These are phyloP conservation scores for Orussus abietinus DNA, from an alignment of 1,140 invertebrate genomes.

Conservation along the genomic window DNA sequence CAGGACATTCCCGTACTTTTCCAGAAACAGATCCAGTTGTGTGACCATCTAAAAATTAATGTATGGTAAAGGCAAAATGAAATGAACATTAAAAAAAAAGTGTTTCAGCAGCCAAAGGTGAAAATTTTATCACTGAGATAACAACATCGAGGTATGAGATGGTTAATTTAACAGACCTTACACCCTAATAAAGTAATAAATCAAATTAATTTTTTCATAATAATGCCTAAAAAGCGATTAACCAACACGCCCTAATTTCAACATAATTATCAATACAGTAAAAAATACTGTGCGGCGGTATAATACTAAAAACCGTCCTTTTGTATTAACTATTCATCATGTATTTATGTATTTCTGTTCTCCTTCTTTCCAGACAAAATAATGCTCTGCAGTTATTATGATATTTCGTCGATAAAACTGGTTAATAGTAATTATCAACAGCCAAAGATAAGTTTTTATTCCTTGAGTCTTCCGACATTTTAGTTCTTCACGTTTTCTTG, in stretches of 20 bases:
- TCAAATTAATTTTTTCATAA: not conserved
- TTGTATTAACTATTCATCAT: too few relatives aligned
- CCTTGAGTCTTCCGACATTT: too few relatives aligned
- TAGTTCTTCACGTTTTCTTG: too few relatives aligned
- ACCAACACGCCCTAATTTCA: not conserved
- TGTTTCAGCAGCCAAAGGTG: slow-evolving; percentile 1
- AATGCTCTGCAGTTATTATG: too few relatives aligned
- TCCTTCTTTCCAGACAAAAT: too few relatives aligned
- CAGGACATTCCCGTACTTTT: slow-evolving; percentile 38
- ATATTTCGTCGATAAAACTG: too few relatives aligned
- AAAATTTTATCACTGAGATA: not conserved
- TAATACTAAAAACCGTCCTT: too few relatives aligned
- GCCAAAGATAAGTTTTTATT: too few relatives aligned
- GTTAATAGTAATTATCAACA: too few relatives aligned
- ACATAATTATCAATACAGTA: too few relatives aligned
- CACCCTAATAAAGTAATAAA: not conserved
- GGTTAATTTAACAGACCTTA: not conserved
- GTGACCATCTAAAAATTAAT: slow-evolving; percentile 34
- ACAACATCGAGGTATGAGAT: slow-evolving; percentile 2
- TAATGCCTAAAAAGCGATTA: slow-evolving; percentile 5
- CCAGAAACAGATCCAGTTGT: slow-evolving; percentile 44
- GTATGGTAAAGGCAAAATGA: slow-evolving; percentile 4
- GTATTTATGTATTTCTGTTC: too few relatives aligned
- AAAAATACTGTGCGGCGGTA: too few relatives aligned
- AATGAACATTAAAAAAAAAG: not conserved